Conservation (phyloP, 2,888 invertebrate species). For the Matsumyia berberina region DNA sequence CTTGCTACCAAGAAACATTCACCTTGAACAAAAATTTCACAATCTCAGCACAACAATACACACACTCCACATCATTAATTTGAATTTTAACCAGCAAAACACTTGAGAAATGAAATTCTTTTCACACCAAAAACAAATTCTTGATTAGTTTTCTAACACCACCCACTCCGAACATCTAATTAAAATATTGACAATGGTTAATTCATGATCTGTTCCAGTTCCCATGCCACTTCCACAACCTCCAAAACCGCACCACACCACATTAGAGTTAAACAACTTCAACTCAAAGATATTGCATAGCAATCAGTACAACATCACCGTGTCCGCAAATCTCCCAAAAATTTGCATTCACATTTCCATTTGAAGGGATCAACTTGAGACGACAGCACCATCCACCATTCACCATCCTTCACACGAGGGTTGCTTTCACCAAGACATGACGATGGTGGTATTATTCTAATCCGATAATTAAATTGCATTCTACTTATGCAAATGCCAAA, state of each 20-base stretch:
- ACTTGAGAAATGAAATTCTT: background rate
- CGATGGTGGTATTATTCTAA: constrained; percentile 68
- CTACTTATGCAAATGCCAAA: constrained; percentile 75
- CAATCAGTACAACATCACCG: constrained; percentile 39
- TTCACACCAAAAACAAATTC: background rate
- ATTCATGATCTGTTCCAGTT: constrained; percentile 40
- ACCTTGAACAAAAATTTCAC: no score
- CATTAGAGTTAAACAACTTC: constrained; percentile 6
- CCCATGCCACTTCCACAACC: constrained; percentile 43
- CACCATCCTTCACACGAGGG: constrained; percentile 5
- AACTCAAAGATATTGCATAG: constrained; percentile 32
- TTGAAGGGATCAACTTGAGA: background rate
- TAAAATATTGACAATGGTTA: constrained; percentile 49
- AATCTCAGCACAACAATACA: no score
- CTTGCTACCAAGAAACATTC: no score
- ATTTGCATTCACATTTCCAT: constrained; percentile 64
- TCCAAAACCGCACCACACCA: background rate
- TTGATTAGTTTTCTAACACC: background rate
- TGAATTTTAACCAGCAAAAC: no score
- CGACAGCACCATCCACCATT: no score
- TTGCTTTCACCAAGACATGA: background rate
- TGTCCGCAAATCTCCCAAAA: constrained; percentile 48
- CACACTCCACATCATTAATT: no score
- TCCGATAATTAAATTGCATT: constrained; percentile 76
- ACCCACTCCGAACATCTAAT: constrained; percentile 20